Percentiles rank a stretch among this genome's conserved stretches.
phyloP scores from a whole-genome alignment of 2,888 invertebrate species.

The Nomada ferruginata region DNA sequence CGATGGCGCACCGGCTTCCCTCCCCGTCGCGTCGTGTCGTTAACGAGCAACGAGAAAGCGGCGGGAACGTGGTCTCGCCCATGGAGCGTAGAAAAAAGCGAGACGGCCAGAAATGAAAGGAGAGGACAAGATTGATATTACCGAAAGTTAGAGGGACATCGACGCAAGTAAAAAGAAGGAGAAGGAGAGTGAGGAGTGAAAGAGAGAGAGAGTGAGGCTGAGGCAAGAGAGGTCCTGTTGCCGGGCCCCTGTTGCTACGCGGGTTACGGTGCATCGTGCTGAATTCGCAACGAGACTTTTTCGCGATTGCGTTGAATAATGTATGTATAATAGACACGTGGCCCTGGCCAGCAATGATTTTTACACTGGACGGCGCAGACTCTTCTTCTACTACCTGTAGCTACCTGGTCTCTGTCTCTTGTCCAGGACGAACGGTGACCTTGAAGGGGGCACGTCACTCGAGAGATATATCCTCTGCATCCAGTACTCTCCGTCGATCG shows the following conservation, averaged over 20 bases:
- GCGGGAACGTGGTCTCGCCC: slow-evolving; percentile 18
- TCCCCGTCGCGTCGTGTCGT: slow-evolving; percentile 44
- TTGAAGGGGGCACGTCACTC: slow-evolving; percentile 63
- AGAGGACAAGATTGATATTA: slow-evolving; percentile 45
- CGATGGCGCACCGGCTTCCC: slow-evolving; percentile 18
- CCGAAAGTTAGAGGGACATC: slow-evolving; percentile 42
- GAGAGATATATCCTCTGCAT: slow-evolving; percentile 58
- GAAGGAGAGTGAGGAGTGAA: slow-evolving; percentile 50
- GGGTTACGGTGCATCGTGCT: slow-evolving; percentile 78
- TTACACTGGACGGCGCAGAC: slow-evolving; percentile 36
- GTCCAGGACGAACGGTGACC: slow-evolving; percentile 59
- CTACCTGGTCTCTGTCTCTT: slow-evolving; percentile 20
- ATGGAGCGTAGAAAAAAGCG: slow-evolving; percentile 28
- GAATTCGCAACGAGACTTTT: slow-evolving; percentile 80
- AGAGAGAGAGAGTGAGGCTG: slow-evolving; percentile 54
- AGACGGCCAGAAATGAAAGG: slow-evolving; percentile 31
- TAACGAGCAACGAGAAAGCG: slow-evolving; percentile 70
- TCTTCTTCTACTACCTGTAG: slow-evolving; percentile 33
- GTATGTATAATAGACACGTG: slow-evolving; percentile 69
- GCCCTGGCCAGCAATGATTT: slow-evolving; percentile 58
- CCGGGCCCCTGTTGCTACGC: slow-evolving; percentile 78
- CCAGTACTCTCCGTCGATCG: slow-evolving; percentile 48
- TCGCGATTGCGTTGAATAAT: slow-evolving; percentile 74
- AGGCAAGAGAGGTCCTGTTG: slow-evolving; percentile 71
- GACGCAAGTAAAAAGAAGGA: slow-evolving; percentile 41